Conservation (phyloP, 2,113 vertebrate species). For the Todiramphus chloris region DNA sequence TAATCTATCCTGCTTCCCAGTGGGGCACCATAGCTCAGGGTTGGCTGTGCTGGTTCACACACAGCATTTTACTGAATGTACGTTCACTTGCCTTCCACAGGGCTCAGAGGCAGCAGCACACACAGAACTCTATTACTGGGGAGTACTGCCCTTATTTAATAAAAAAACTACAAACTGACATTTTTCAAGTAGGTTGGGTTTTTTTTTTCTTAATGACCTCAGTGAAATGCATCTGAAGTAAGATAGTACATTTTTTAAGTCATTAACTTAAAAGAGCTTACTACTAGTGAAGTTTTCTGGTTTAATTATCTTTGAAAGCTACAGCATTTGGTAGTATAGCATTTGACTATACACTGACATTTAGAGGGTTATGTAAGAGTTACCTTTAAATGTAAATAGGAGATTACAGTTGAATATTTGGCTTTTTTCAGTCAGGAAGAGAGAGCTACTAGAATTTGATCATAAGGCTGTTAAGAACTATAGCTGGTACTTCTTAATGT, state of each 20-base stretch:
- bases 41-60: neutral
- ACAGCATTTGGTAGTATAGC: neutral
- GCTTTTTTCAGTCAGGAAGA: neutral
- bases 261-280: neutral
- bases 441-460: neutral
- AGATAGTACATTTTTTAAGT: neutral
- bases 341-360: neutral
- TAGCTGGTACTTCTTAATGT: neutral
- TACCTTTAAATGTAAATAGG: neutral
- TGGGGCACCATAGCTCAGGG: neutral
- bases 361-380: neutral
- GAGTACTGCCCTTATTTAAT: neutral
- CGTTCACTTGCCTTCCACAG: neutral
- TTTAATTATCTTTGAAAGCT: neutral
- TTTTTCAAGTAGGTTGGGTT: neutral
- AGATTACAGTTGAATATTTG: neutral
- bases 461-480: neutral
- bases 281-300: neutral
- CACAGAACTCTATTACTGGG: neutral
- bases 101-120: neutral
- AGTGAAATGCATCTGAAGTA: neutral
- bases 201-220: neutral
- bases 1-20: neutral
- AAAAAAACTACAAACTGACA: neutral
- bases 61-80: neutral